Conservation (phyloP, 1,140 invertebrate genomes). For the Hormaphis cornu region DNA sequence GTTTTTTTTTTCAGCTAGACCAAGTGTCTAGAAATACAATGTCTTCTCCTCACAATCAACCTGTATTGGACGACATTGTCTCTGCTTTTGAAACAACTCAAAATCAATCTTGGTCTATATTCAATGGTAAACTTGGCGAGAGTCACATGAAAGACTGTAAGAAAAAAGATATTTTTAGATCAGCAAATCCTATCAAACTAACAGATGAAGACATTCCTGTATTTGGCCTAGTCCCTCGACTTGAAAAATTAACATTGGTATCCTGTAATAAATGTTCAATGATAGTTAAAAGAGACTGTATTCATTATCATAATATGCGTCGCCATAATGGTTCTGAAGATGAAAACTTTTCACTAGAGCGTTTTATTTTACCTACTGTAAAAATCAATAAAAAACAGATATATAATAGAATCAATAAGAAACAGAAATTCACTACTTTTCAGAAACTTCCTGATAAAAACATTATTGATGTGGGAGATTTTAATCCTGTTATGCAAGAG, state of each 20-base stretch:
- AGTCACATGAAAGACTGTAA: not conserved
- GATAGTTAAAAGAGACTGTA: conserved; percentile 21
- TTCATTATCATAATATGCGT: not conserved
- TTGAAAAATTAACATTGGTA: conserved; percentile 7
- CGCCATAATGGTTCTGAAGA: conserved; percentile 1
- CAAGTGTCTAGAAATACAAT: conserved; percentile 9
- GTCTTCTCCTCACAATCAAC: not conserved
- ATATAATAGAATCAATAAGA: no score
- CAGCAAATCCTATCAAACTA: not conserved
- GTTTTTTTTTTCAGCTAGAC: conserved; percentile 28
- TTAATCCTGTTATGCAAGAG: not conserved
- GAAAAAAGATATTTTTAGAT: not conserved
- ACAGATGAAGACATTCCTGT: not conserved
- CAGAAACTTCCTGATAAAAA: not conserved
- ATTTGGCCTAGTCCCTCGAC: conserved; percentile 11
- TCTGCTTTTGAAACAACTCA: conserved; percentile 24
- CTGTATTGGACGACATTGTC: conserved; percentile 3
- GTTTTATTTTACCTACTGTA: not conserved
- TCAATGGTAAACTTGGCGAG: not conserved
- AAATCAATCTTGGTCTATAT: conserved; percentile 25
- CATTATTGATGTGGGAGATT: not conserved
- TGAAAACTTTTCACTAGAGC: conserved; percentile 12
- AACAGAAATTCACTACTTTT: not conserved
- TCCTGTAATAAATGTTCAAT: conserved; percentile 20
- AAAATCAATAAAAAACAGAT: conserved; percentile 15